phyloP scores from a whole-genome alignment of 2,113 vertebrate genomes.

The Pseudois nayaur region DNA sequence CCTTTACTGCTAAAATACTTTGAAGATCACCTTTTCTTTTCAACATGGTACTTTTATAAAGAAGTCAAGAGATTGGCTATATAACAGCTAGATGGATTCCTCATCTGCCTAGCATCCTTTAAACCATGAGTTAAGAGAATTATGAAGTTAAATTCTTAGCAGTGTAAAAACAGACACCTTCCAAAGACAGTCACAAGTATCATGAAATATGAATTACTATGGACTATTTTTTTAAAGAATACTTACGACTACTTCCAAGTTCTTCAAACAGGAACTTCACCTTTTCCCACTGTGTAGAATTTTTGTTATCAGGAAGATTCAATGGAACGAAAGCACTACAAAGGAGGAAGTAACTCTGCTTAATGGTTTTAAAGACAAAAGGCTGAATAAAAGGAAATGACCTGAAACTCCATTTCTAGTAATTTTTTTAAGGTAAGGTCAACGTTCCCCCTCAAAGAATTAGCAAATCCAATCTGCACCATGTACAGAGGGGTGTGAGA shows the following conservation, averaged over 20 bases:
- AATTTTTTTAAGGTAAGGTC: not conserved
- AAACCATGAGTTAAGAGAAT: not conserved
- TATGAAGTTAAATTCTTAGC: not conserved
- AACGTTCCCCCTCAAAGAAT: not conserved
- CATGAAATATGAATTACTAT: not conserved
- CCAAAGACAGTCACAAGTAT: not conserved
- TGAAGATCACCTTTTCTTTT: not conserved
- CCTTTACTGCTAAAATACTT: not conserved
- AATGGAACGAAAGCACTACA: constrained; percentile 94
- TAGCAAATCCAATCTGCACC: not conserved
- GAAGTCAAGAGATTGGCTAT: not conserved
- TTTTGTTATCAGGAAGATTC: constrained; percentile 85
- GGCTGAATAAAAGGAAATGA: not conserved
- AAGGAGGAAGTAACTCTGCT: constrained; percentile 27
- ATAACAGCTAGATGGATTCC: not conserved
- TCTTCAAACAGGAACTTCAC: constrained; percentile 94
- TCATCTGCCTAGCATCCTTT: not conserved
- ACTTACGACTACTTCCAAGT: constrained; percentile 96
- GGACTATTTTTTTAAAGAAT: not conserved
- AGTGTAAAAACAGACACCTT: not conserved
- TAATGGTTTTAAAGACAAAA: constrained; percentile 8
- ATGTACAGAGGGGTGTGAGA: not conserved
- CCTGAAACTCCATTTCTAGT: not conserved
- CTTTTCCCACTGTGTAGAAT: constrained; percentile 97
- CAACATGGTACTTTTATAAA: not conserved